Evolutionary conservation across 2,888 invertebrate genomes (phyloP), one percentile per base, ranked within the genome.

Genomic region (Troilus luridus): DNA sequence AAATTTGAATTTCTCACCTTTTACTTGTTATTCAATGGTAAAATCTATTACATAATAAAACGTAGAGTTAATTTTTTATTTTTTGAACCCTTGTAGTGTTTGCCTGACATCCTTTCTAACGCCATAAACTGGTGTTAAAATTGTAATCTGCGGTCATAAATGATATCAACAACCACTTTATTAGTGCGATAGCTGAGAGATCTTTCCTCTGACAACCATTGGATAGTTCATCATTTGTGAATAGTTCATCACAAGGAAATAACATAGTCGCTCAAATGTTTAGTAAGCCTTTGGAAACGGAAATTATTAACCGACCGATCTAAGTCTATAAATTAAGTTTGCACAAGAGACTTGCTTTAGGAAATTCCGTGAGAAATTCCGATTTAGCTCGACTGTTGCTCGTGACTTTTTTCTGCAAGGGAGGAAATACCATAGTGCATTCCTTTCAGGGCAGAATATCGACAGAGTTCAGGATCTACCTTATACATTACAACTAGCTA

Each of bases 281-380:
- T 72, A 72, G 67, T 27, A 72, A 72, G 24, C 10, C 24, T 27
- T 72, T 72, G 67, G 12, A 14, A 72, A 27, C 5, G 24, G 67
- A 11, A 5, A 72, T 14, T 24, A 72, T 27, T 27, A 27, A n/a
- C n/a, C n/a, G n/a, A 27, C 24, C 24, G 24, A 27, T 72, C 67
- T 24, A 72, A 72, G 24, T 72, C 67, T 0, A 72, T 72, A 72
- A 27, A 72, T 27, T 72, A 72, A 72, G 12, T 72, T 72, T 72
- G 67, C 67, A 72, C 67, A 72, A 72, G 67, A 72, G 64, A 24
- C n/a, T 67, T n/a, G 64, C 24, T 67, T 24, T 67, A 67, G 64
- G 9, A 67, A 24, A 67, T 27, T 14, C 67, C 67, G 67, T 72
- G 67, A 27, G 67, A 72, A 72, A 72, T 72, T 27, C 67, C 67